phyloP scores from a whole-genome alignment of 2,797 vertebrate genomes.

The Danionella dracula region DNA sequence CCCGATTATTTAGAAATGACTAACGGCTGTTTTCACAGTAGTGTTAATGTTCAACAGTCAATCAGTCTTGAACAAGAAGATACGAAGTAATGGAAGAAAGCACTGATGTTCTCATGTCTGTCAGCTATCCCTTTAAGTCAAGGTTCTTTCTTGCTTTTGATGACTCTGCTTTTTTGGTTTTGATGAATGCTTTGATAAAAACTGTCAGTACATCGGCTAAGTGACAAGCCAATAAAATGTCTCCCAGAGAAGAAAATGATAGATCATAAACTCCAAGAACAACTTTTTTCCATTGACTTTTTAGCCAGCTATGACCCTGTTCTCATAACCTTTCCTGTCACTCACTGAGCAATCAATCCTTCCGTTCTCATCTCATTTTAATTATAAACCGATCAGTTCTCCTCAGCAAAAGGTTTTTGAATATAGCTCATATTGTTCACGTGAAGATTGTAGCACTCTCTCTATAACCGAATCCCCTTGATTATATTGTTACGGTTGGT shows the following conservation, averaged over 20 bases:
- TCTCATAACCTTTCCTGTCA: constrained; percentile 17
- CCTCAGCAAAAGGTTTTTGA: background rate
- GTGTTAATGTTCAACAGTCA: too few relatives aligned
- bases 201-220: background rate
- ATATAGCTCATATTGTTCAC: constrained; percentile 17
- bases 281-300: constrained; percentile 13
- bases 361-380: constrained; percentile 24
- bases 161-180: too few relatives aligned
- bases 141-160: too few relatives aligned
- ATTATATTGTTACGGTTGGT: constrained; percentile 38
- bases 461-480: constrained; percentile 34
- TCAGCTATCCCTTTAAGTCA: too few relatives aligned
- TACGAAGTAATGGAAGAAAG: too few relatives aligned
- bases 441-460: constrained; percentile 22
- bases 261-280: constrained; percentile 9
- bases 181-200: too few relatives aligned
- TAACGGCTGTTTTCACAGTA: too few relatives aligned
- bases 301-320: constrained; percentile 29
- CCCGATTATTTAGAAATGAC: too few relatives aligned
- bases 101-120: too few relatives aligned
- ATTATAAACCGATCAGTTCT: constrained; percentile 18
- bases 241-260: background rate
- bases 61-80: too few relatives aligned
- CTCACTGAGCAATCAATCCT: constrained; percentile 33
- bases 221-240: background rate